A percentile compares a stretch with the other conserved stretches of the same genome.
Conservation (phyloP, 2,113 vertebrate species). For the Oreochromis spilurus region DNA sequence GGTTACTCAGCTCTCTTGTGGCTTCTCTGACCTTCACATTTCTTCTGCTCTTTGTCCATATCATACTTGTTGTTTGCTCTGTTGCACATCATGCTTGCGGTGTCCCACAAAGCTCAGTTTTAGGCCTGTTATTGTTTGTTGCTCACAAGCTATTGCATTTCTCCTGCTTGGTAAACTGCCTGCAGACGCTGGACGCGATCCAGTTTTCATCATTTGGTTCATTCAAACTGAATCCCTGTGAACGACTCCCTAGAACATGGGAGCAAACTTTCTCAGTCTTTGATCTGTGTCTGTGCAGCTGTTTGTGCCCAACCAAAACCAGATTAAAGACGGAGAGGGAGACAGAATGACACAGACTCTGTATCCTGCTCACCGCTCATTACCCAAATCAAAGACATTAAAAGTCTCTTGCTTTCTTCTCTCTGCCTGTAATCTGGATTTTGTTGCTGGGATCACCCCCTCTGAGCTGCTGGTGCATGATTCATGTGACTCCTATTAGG, state of each 20-base stretch:
- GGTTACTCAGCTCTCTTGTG: conserved; percentile 11
- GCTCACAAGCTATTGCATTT: neutral
- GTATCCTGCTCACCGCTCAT: neutral
- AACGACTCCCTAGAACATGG: neutral
- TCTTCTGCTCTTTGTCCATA: neutral
- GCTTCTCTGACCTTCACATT: neutral
- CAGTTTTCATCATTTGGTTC: neutral
- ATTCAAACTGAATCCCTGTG: neutral
- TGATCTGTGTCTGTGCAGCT: conserved; percentile 27
- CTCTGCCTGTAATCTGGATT: conserved; percentile 27
- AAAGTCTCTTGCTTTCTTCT: neutral
- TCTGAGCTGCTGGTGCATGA: conserved; percentile 9
- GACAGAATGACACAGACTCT: neutral
- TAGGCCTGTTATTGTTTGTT: neutral
- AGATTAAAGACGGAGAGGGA: conserved; percentile 15
- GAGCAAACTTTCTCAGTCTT: neutral
- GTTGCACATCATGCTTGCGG: neutral
- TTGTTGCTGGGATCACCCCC: neutral
- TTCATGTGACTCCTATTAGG: conserved; percentile 39
- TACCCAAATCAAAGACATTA: conserved; percentile 8
- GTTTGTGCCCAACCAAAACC: conserved; percentile 5
- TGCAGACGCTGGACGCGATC: neutral
- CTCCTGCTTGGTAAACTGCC: neutral
- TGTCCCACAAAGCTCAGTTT: neutral
- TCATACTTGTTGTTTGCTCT: neutral